phyloP scores from a whole-genome alignment of 2,888 invertebrate genomes.

The Pristionchus fissidentatus region DNA sequence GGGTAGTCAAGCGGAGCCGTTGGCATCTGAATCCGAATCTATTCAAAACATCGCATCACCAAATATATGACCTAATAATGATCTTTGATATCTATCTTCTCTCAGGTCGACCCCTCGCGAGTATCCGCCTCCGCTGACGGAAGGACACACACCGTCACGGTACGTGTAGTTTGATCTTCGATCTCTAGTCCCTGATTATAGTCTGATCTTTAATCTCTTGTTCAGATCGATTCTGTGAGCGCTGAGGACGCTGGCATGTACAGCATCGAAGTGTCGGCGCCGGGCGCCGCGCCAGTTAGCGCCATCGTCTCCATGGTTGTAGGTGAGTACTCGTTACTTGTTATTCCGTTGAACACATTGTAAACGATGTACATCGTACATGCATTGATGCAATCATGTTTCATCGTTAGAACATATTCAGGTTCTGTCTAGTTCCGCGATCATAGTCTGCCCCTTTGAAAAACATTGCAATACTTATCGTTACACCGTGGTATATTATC shows the following conservation, averaged over 20 bases:
- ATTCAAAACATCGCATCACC: too few relatives aligned
- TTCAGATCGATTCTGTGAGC: constrained; percentile 77
- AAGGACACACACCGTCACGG: constrained; percentile 41
- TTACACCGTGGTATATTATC: too few relatives aligned
- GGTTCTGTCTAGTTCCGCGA: too few relatives aligned
- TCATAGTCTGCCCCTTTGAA: too few relatives aligned
- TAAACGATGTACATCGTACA: too few relatives aligned
- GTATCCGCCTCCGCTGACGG: constrained; percentile 36
- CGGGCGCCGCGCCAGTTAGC: constrained; percentile 89
- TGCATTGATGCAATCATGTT: too few relatives aligned
- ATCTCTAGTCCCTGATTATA: constrained; percentile 22
- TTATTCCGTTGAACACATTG: background rate
- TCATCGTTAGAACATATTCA: too few relatives aligned
- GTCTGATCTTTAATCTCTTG: constrained; percentile 37
- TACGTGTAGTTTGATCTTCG: background rate
- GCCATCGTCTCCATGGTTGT: constrained; percentile 91
- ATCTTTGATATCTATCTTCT: background rate
- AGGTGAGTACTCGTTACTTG: constrained; percentile 50
- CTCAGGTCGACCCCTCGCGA: constrained; percentile 47
- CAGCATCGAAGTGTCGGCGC: constrained; percentile 91
- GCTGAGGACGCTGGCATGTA: constrained; percentile 94
- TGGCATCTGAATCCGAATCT: too few relatives aligned
- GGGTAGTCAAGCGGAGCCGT: too few relatives aligned
- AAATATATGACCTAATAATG: too few relatives aligned
- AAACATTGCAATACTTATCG: too few relatives aligned